Evolutionary conservation across 2,888 invertebrate species (phyloP).

Genomic region (Lasioglossum morio): DNA sequence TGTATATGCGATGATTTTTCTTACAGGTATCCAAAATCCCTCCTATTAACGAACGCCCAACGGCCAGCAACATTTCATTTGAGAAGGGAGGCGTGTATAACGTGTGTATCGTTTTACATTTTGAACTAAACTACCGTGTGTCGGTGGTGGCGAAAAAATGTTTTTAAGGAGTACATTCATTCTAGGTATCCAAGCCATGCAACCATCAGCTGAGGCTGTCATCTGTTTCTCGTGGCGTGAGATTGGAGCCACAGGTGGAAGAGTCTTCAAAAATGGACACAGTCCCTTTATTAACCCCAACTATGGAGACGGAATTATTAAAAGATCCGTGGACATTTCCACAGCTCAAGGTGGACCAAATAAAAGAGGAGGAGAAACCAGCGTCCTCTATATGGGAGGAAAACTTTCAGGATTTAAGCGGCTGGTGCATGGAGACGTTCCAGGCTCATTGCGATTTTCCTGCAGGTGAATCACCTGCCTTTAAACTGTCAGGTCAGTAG

Average conservation of each 20-base stretch:
- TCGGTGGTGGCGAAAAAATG: background rate
- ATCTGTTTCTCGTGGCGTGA: conserved; percentile 84
- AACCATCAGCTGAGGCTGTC: conserved; percentile 75
- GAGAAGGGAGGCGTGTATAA: conserved; percentile 80
- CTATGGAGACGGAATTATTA: conserved; percentile 75
- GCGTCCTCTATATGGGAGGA: conserved; percentile 85
- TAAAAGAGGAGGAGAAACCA: conserved; percentile 64
- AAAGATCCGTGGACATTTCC: conserved; percentile 69
- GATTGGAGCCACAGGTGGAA: conserved; percentile 74
- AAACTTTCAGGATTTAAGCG: conserved; percentile 90
- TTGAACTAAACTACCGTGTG: background rate
- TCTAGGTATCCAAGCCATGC: conserved; percentile 79
- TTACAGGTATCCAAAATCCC: conserved; percentile 82
- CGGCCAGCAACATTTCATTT: conserved; percentile 84
- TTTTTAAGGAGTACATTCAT: conserved; percentile 36
- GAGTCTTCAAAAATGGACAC: conserved; percentile 71
- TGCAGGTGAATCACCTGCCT: conserved; percentile 81
- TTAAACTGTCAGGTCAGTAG: conserved; percentile 78
- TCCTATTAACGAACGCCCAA: conserved; percentile 81
- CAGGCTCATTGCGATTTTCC: conserved; percentile 81
- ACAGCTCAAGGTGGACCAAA: conserved; percentile 46
- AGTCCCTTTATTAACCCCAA: conserved; percentile 76
- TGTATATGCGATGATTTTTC: background rate
- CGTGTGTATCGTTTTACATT: conserved; percentile 72
- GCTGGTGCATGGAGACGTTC: conserved; percentile 85